Percentiles rank a stretch among this genome's conserved stretches.
Conservation (phyloP, 1,140 invertebrate species). For the Teleopsis dalmanni region DNA sequence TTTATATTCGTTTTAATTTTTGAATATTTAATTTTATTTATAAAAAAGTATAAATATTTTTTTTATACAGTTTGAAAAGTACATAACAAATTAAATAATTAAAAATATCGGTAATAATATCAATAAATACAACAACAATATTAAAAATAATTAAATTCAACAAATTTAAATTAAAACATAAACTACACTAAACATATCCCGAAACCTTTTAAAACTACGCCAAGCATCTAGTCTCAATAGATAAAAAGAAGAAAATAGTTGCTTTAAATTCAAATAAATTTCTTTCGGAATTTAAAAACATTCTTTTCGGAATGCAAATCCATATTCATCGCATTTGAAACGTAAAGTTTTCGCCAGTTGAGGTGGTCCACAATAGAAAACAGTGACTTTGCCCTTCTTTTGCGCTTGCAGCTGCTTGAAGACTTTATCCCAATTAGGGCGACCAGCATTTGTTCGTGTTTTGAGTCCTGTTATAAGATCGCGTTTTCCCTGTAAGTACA, state of each 20-base stretch:
- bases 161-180: too few species aligned
- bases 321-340: conserved; percentile 81
- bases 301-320: conserved; percentile 87
- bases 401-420: conserved; percentile 78
- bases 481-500: conserved; percentile 68
- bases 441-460: conserved; percentile 81
- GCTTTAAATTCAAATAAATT: conserved; percentile 1
- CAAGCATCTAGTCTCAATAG: too few species aligned
- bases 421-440: conserved; percentile 93
- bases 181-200: too few species aligned
- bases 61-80: too few species aligned
- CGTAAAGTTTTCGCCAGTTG: conserved; percentile 72
- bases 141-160: neutral
- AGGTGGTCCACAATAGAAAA: conserved; percentile 92
- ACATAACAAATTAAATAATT: neutral
- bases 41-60: too few species aligned
- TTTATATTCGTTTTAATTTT: too few species aligned
- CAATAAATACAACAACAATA: neutral
- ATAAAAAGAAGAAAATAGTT: too few species aligned
- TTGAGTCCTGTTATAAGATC: conserved; percentile 91
- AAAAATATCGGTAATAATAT: neutral
- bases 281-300: conserved; percentile 53
- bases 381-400: conserved; percentile 86
- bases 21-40: too few species aligned
- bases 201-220: too few species aligned